A percentile compares a stretch with the other conserved stretches of the same genome.
Evolutionary conservation across 1,140 invertebrate species (phyloP).

Genomic region (Octopus sinensis): DNA sequence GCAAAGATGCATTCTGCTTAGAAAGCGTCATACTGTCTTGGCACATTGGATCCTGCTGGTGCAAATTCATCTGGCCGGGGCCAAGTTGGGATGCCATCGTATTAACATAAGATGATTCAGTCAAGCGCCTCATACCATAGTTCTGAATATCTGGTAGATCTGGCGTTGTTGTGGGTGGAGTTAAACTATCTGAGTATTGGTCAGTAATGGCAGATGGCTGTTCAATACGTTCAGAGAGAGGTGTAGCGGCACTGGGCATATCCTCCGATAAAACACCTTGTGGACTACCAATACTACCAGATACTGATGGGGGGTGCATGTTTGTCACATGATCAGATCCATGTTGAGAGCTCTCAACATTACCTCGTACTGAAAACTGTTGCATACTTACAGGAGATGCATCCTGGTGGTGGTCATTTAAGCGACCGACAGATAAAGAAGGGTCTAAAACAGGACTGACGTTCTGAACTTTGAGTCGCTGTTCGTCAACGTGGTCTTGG

Average conservation of each 20-base stretch:
- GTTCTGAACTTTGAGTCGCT: neutral
- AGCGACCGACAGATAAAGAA: neutral
- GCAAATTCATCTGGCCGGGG: neutral
- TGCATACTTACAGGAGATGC: neutral
- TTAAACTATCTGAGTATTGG: conserved; percentile 4
- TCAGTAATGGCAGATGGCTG: neutral
- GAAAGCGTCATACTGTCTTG: neutral
- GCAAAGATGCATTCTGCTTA: neutral
- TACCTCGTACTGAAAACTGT: neutral
- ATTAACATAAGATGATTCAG: neutral
- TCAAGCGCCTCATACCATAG: neutral
- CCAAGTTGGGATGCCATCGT: neutral
- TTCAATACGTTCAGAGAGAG: neutral
- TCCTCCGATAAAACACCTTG: neutral
- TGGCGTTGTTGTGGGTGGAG: neutral
- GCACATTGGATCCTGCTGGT: neutral
- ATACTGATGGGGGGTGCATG: neutral
- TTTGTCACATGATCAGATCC: neutral
- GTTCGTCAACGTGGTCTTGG: conserved; percentile 13
- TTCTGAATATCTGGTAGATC: conserved; percentile 8
- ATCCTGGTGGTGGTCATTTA: conserved; percentile 6
- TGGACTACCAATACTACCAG: conserved; percentile 1
- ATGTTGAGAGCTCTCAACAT: neutral
- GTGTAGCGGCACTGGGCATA: neutral
- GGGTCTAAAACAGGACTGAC: conserved; percentile 4